Evolutionary conservation across 92 coral and sea anemone species (phyloP), one percentile per base, ranked within the genome.

Genomic region (Porites lobata): DNA sequence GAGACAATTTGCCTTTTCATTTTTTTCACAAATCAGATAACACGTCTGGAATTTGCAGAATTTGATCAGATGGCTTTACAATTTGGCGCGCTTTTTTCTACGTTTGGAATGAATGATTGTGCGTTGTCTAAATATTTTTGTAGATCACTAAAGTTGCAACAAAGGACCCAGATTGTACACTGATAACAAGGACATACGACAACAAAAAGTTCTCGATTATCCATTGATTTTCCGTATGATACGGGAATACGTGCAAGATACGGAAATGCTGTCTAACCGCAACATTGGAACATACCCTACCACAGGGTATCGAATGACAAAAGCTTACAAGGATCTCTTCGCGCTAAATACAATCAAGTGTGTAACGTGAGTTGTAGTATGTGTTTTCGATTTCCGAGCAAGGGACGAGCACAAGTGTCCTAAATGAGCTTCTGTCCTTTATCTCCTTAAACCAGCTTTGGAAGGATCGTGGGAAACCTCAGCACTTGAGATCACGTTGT

Each of bases 271-370:
- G 50, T 24, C 57, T 19, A 4, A 43, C 17, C 14, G 47, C 47
- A 38, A 4, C 32, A 4, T 38, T 38, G n/a, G 63, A 63, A 20
- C 50, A 75, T 50, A 43, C 13, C 63, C 53, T 3, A 75, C 63
- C 75, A 51, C 62, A 58, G 18, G 50, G 65, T 80, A 68, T 80
- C 85, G 22, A 15, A 57, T 82, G 69, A 68, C 86, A 56, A 62
- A 1, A 9, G 53, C 26, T 54, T 22, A 18, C 20, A 72, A 69
- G 86, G 58, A 47, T 82, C 78, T 43, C 17, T 69, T 81, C 26
- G 17, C 69, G 50, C 65, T 68, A 7, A 70, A 26, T 24, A 65
- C 75, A 65, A 17, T 65, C 75, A 58, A 1, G 12, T 22, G 70
- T 20, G 29, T 6, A 32, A 51, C 18, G 43, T 56, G 61, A 56